Evolutionary conservation across 1,140 invertebrate species (phyloP), one percentile per base, ranked within the genome.

Genomic region (Ladona fulva): DNA sequence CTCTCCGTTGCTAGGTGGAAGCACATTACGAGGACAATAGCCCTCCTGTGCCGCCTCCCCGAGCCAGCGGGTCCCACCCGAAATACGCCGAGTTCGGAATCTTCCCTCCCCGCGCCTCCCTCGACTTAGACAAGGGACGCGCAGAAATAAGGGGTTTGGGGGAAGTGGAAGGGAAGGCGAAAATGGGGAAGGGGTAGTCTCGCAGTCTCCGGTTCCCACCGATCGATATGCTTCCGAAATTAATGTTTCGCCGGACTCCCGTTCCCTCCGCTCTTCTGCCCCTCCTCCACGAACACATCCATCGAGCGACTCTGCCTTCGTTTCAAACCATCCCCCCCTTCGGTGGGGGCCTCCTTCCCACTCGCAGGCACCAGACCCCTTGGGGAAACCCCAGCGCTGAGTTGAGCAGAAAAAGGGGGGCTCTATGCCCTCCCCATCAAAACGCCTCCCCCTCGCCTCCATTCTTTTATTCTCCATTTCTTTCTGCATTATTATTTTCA

Each of bases 161-260:
- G 44, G 44, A 19, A 19, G 19, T 52, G 44, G 10, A 10, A 52
- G 44, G 44, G 44, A 52, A 19, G 44, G 44, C n/a, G n/a, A n/a
- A n/a, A n/a, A n/a, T 52, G n/a, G 52, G 52, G 12, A 66, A 12
- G 52, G 52, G n/a, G 14, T 66, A 66, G 52, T 6, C 52, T 66
- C 52, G 52, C 52, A 66, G 52, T 66, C 52, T 66, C 52, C 12
- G 52, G 52, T 37, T 37, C 29, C 29, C 1, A 37, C 29, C 29
- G 52, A 66, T 66, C 52, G 52, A 66, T 66, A 66, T 66, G 52
- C 16, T 66, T 66, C 52, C 52, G 52, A 66, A 66, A 66, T 66
- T 66, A 66, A 66, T 66, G 52, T 66, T 66, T 66, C 52, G 52
- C 52, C 52, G 52, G 52, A 66, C 52, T 16, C 52, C 52, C 52